Conservation (phyloP, 2,113 vertebrate species). For the Terrapene triunguis region DNA sequence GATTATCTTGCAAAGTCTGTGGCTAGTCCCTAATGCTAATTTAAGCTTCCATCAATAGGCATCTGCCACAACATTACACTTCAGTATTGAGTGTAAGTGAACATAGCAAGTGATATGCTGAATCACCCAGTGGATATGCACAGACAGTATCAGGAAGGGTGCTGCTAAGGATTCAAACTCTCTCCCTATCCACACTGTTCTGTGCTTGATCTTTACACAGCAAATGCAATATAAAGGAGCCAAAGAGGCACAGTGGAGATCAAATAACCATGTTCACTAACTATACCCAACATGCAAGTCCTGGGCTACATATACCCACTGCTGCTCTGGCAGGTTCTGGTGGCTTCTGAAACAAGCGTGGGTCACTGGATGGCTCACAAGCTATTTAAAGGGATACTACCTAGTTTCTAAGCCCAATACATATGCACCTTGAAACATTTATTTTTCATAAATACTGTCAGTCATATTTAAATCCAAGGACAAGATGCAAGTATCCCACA, state of each 20-base stretch:
- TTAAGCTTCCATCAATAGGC: slow-evolving; percentile 66
- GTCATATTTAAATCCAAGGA: not conserved
- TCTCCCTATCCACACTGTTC: slow-evolving; percentile 1
- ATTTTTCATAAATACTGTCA: not conserved
- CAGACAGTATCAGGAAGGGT: slow-evolving; percentile 1
- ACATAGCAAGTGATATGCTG: slow-evolving; percentile 34
- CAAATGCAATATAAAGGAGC: not conserved
- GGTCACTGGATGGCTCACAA: not conserved
- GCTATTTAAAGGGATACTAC: not conserved
- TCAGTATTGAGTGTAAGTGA: slow-evolving; percentile 41
- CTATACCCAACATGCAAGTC: not conserved
- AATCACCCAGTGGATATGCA: slow-evolving; percentile 37
- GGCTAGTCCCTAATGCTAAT: slow-evolving; percentile 67
- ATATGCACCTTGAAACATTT: not conserved
- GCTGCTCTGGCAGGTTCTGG: not conserved
- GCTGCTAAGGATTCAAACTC: not conserved
- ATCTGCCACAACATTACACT: slow-evolving; percentile 54
- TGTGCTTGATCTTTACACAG: slow-evolving; percentile 11
- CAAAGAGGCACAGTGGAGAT: rapidly evolving
- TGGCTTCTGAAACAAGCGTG: not conserved
- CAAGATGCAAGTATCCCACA: not conserved
- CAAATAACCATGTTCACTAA: not conserved
- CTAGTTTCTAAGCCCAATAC: not conserved
- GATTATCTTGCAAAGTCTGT: slow-evolving; percentile 68
- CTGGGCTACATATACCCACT: not conserved